Evolutionary conservation across 1,140 invertebrate genomes (phyloP), one percentile per base, ranked within the genome.

Genomic region (Apocrypta bakeri): DNA sequence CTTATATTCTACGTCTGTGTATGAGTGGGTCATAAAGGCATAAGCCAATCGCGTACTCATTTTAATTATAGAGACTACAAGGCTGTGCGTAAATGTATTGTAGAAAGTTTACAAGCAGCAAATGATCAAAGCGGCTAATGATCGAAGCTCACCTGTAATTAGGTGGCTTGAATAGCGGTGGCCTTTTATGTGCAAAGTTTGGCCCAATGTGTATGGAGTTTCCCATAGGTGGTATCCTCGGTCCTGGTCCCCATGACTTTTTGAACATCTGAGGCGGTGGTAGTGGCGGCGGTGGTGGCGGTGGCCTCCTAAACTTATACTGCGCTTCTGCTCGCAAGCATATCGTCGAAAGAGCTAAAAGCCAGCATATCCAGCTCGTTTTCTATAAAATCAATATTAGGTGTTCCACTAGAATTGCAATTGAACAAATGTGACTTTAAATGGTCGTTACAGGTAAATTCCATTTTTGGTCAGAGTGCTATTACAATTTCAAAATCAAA

Each of bases 301-400:
- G 82, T 21, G 87, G 86, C 77, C 89, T 87, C 79, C 89, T 85
- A 11, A 89, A 85, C 76, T 89, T 91, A 83, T 88, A 90, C 48
- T 89, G 88, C 3, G 88, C 90, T 71, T 90, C 88, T 31, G 87
- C 79, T 21, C n/a, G 17, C 1, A 90, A 25, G 25, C 87, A 88
- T 1, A 78, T 17, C 11, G 87, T 69, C 33, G 85, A 87, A 14
- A 82, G 56, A 61, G 86, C 85, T 42, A 91, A 33, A 3, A 90
- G 69, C 86, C 87, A 90, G n/a, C 80, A 85, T 29, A 89, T 71
- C 88, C 87, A 89, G 76, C 79, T 87, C 37, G 82, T 84, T 79
- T 73, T 80, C 90, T 90, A 79, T 1, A 64, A 63, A 72, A 29
- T 56, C 48, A 56, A 56, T n/a, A n/a, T n/a, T n/a, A n/a, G n/a